Evolutionary conservation across 2,888 invertebrate species (phyloP).

Genomic region (Rotaria macrura): DNA sequence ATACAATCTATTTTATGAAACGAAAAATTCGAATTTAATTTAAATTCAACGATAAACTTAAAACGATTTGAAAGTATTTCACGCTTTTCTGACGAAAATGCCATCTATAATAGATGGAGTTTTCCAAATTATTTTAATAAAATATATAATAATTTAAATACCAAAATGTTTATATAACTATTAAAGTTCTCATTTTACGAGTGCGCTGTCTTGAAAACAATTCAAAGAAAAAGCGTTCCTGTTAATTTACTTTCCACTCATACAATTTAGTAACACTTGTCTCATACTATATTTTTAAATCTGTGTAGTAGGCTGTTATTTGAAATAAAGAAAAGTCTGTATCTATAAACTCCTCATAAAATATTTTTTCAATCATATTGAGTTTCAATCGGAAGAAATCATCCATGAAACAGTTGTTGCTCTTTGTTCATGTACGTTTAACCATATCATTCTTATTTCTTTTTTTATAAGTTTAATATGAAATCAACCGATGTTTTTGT

Average conservation of each 20-base stretch:
- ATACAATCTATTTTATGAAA: no score
- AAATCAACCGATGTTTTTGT: not conserved
- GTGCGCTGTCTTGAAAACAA: no score
- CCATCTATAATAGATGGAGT: not conserved
- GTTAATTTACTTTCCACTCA: no score
- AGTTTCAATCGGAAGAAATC: not conserved
- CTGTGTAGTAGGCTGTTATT: no score
- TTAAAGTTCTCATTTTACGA: no score
- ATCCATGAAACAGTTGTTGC: not conserved
- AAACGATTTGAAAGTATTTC: not conserved
- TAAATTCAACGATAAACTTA: not conserved
- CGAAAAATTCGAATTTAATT: no score
- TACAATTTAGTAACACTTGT: no score
- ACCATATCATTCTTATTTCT: not conserved
- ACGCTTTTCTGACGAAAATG: not conserved
- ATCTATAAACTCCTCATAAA: no score
- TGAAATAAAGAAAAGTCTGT: not conserved
- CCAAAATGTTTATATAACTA: no score
- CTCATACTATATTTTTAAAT: no score
- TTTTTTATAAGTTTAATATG: not conserved
- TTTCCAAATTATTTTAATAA: not conserved
- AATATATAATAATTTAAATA: no score
- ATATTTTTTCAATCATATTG: not conserved
- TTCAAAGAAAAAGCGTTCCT: no score
- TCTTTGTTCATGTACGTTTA: not conserved